Percentiles rank a stretch among this genome's conserved stretches.
These are phyloP conservation scores for Catocala sponsa DNA, from an alignment of 2,888 invertebrate species.

Conservation along the genomic window DNA sequence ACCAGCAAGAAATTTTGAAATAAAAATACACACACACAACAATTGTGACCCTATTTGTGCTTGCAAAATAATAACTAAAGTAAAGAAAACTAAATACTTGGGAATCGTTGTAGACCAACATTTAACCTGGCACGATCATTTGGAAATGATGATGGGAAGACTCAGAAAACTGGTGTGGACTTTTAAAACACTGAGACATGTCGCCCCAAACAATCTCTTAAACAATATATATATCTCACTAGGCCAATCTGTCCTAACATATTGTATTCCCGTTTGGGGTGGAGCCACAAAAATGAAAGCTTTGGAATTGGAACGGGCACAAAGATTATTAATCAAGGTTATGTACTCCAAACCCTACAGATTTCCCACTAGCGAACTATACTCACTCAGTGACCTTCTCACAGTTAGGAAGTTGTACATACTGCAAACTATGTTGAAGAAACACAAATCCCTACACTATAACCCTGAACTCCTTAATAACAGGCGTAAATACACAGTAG, in stretches of 20 bases:
- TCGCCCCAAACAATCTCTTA: not conserved
- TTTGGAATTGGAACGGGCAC: not conserved
- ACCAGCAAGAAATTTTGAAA: no score
- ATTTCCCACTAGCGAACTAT: not conserved
- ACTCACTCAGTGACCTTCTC: not conserved
- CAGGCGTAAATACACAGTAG: not conserved
- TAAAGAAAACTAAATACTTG: slow-evolving; percentile 1
- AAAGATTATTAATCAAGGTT: slow-evolving; percentile 1
- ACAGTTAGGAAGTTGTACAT: slow-evolving; percentile 1
- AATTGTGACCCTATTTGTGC: no score
- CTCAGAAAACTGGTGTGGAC: not conserved
- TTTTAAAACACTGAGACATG: not conserved
- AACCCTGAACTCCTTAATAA: not conserved
- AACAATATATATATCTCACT: slow-evolving; percentile 1
- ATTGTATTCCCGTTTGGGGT: slow-evolving; percentile 7
- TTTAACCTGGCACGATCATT: not conserved
- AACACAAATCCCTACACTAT: not conserved
- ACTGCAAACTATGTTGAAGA: not conserved
- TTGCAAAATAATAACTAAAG: no score
- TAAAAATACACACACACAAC: no score
- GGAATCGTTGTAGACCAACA: slow-evolving; percentile 1
- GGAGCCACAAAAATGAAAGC: slow-evolving; percentile 2
- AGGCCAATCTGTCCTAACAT: slow-evolving; percentile 1
- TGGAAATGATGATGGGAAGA: not conserved
- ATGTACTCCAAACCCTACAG: slow-evolving; percentile 6